Conservation (phyloP, 2,113 vertebrate genomes). For the Tringa solitaria region DNA sequence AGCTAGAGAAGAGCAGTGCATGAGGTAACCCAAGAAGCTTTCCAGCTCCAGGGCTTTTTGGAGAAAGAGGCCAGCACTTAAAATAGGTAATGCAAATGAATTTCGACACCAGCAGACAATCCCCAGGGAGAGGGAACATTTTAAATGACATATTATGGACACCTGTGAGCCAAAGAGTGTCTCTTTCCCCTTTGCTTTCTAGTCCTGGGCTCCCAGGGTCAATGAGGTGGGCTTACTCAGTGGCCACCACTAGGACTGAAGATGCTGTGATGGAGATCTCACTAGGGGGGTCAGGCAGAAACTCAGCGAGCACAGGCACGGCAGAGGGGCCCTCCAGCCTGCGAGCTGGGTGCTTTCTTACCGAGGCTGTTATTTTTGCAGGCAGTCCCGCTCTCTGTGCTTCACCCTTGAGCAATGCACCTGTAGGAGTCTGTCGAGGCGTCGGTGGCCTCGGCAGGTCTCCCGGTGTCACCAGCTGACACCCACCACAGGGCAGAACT, state of each 20-base stretch:
- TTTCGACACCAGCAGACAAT: background rate
- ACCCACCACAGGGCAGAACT: background rate
- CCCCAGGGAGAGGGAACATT: background rate
- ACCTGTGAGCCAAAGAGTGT: background rate
- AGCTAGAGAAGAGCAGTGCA: background rate
- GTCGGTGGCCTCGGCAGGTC: background rate
- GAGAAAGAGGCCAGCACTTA: background rate
- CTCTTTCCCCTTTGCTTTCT: background rate
- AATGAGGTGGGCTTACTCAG: background rate
- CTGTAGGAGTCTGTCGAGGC: background rate
- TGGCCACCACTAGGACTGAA: background rate
- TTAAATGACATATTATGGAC: background rate
- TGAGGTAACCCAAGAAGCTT: conserved; percentile 28
- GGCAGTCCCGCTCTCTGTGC: background rate
- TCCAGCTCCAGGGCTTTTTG: conserved; percentile 30
- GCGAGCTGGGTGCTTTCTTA: accelerated
- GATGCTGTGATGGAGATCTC: background rate
- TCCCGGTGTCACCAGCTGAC: background rate
- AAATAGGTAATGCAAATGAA: conserved; percentile 17
- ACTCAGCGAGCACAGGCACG: accelerated
- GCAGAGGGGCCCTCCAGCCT: background rate
- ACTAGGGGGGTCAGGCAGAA: background rate
- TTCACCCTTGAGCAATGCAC: background rate
- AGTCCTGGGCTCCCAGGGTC: background rate
- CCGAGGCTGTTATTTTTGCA: background rate